Evolutionary conservation across 2,797 vertebrate species (phyloP), one percentile per base, ranked within the genome.

Genomic region (Morus bassanus): DNA sequence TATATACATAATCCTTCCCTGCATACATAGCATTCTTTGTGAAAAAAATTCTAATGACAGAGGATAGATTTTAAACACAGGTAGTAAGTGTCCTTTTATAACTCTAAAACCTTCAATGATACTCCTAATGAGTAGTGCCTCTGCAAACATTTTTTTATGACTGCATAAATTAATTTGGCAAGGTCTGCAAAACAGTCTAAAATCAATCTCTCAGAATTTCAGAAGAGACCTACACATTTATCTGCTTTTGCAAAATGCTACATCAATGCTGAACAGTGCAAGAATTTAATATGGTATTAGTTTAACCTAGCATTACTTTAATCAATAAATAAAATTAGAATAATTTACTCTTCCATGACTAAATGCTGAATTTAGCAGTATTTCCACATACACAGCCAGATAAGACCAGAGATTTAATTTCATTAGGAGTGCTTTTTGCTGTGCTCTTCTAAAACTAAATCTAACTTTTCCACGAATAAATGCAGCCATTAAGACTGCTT

Each of bases 281-380:
- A 89, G 56, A 87, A 92, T 80, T 91, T 95, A 89, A 87, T 82
- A 61, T 43, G 27, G 45, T 91, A 91, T 89, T 93, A 92, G 90
- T 82, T 93, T 89, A 97, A 96, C 64, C 27, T 85, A 91, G 61
- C 73, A 53, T 78, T 80, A 45, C 85, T 82, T 75, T 48, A 91
- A 91, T 96, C 96, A 91, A 96, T 95, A 92, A 96, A 96, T 93
- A 95, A 89, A 95, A 94, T 96, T 85, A 87, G 86, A 95, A 94
- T 91, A 70, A 97, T 95, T 95, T 97, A 83, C 70, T 91, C 43
- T 93, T 43, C 48, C 43, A 35, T 53, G 41, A 87, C 75, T 93
- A 93, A 91, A 95, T 83, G 90, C 93, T 96, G 91, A 92, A 94
- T 82, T 91, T 65, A 95, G 96, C 84, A 91, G 46, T 92, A 96